A percentile compares a stretch with the other conserved stretches of the same genome.
Conservation (phyloP, 2,797 vertebrate genomes). For the Notamacropus eugenii region DNA sequence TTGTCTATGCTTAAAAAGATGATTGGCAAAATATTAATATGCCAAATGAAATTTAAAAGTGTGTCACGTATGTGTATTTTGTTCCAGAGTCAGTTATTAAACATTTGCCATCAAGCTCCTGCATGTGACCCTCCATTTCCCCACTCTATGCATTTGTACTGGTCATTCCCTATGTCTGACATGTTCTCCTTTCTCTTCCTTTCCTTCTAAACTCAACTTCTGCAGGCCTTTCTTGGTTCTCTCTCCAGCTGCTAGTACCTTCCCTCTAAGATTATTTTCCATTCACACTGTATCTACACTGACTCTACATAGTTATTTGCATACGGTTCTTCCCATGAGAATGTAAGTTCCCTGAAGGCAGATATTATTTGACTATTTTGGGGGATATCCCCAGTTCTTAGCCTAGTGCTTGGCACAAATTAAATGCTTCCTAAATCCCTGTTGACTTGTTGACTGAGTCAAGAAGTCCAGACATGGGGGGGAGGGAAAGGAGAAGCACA, state of each 20-base stretch:
- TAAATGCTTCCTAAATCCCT: background rate
- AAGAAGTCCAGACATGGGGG: too few species aligned
- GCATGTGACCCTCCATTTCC: background rate
- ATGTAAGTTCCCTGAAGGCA: background rate
- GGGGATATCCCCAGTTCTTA: background rate
- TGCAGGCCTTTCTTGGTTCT: background rate
- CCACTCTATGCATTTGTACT: background rate
- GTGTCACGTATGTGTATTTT: background rate
- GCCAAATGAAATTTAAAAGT: background rate
- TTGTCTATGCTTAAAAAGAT: background rate
- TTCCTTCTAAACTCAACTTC: background rate
- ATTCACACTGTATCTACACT: background rate
- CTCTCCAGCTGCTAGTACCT: background rate
- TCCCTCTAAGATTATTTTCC: background rate
- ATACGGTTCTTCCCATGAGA: background rate
- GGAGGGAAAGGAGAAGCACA: too few species aligned
- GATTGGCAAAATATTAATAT: background rate
- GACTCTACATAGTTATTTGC: background rate
- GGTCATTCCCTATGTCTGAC: background rate
- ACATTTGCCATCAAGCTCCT: background rate
- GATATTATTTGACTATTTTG: background rate
- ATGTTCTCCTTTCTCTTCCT: background rate
- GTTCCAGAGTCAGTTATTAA: background rate
- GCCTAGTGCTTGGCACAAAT: background rate
- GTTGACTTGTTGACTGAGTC: background rate